These are phyloP conservation scores for Drosophila percnosoma DNA, from an alignment of 2,888 invertebrate genomes.

Conservation along the genomic window DNA sequence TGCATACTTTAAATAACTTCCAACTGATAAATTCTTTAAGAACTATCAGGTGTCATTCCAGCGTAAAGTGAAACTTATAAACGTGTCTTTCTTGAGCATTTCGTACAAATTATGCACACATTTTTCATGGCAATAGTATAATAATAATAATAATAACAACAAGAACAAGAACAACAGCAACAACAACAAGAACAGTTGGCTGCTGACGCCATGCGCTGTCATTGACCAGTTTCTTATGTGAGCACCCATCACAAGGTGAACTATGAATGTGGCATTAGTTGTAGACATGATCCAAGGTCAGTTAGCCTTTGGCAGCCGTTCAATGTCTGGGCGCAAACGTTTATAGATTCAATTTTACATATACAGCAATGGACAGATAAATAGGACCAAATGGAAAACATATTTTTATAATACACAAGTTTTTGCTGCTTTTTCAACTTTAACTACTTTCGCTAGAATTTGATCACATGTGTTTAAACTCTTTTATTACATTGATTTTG, in stretches of 20 bases:
- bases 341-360: slow-evolving; percentile 52
- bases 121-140: slow-evolving; percentile 14
- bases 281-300: slow-evolving; percentile 51
- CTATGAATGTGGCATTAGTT: slow-evolving; percentile 32
- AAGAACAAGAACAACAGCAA: not conserved
- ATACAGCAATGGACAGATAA: not conserved
- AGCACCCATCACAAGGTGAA: slow-evolving; percentile 44
- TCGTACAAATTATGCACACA: slow-evolving; percentile 17
- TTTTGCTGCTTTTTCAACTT: not conserved
- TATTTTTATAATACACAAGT: not conserved
- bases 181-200: not conserved
- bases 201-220: slow-evolving; percentile 54
- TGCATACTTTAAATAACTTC: not conserved
- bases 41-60: slow-evolving; percentile 25
- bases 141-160: too few species aligned
- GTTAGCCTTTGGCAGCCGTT: slow-evolving; percentile 34
- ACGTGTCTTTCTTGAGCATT: slow-evolving; percentile 8
- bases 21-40: not conserved
- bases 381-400: not conserved
- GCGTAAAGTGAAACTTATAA: slow-evolving; percentile 37
- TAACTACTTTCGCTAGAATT: not conserved
- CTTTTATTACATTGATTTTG: not conserved
- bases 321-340: slow-evolving; percentile 45
- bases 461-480: not conserved
- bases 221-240: slow-evolving; percentile 40